Base-by-base conservation (phyloP, 2,797 vertebrate species). In the Lagorchestes hirsutus region DNA sequence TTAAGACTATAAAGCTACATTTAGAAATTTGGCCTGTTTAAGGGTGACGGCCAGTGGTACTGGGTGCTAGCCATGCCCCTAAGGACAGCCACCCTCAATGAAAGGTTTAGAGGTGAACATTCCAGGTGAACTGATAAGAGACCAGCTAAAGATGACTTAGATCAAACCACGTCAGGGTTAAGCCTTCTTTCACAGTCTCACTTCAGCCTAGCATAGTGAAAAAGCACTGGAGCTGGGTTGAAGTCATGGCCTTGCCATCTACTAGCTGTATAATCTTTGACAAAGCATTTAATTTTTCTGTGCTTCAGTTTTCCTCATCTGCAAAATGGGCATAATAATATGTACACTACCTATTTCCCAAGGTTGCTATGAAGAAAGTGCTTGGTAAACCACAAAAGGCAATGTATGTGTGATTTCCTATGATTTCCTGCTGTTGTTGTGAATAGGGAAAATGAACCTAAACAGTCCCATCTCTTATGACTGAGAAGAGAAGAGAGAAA, bases 1-100 rank as follows among this genome's bases (percentile, higher is more conserved):
- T 62, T 57, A 56, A 55, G 27, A 16, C 62, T 40, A 5, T 0
- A 82, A 92, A 95, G 29, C 62, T 40, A 55, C 92, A 93, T 0
- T 87, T 93, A 94, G 90, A 74, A 0, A 58, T 54, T 91, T 95
- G 92, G 0, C 16, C 91, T 31, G 87, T 90, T 92, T 52, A 54
- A 50, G 58, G 56, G 34, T 52, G 94, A 95, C 27, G 55, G 24
- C 1, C 13, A 92, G 34, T 11, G 52, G 50, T 24, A 10, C 11
- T 90, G 59, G 52, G 40, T 87, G 74, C 40, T 87, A 87, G 22
- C 24, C 74, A 50, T 87, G 24, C 12, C 50, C 13, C 40, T 46
- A 24, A 28, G 50, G n/a, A 82, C 14, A 18, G 9, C 9, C 24
- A 87, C 40, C 24, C 22, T 87, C 74, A 27, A 3, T 11, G 40